phyloP scores from a whole-genome alignment of 2,888 invertebrate genomes.

The Phengaris alcon region DNA sequence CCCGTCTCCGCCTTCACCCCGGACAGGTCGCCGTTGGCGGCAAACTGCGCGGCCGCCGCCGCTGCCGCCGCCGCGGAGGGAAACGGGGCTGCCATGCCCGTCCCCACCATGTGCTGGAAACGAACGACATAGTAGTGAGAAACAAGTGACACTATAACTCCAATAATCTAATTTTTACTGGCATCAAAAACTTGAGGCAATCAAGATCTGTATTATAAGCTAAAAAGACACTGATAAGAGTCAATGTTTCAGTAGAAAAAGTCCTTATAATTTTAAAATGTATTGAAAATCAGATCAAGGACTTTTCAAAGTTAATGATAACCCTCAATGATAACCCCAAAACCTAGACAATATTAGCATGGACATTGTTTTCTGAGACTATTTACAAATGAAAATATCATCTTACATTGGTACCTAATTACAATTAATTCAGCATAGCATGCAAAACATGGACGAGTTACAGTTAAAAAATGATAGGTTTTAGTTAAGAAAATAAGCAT shows the following conservation, averaged over 20 bases:
- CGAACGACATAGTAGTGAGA: neutral
- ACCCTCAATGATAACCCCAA: neutral
- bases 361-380: neutral
- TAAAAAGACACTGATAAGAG: no score
- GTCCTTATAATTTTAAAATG: no score
- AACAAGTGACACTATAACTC: neutral
- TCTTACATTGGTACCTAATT: neutral
- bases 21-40: constrained; percentile 76
- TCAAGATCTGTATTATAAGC: no score
- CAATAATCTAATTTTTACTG: neutral
- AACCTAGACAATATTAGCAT: constrained; percentile 7
- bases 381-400: neutral
- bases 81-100: constrained; percentile 89
- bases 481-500: neutral
- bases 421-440: neutral
- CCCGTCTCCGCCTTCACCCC: constrained; percentile 73
- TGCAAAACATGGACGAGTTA: neutral
- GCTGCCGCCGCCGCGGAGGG: constrained; percentile 82
- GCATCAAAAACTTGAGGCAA: neutral
- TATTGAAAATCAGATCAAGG: neutral
- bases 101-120: constrained; percentile 95
- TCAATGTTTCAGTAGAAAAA: no score
- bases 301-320: no score
- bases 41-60: constrained; percentile 81
- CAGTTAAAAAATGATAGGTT: neutral